These are phyloP conservation scores for Carterocephalus palaemon DNA, from an alignment of 2,888 invertebrate genomes.

Conservation along the genomic window DNA sequence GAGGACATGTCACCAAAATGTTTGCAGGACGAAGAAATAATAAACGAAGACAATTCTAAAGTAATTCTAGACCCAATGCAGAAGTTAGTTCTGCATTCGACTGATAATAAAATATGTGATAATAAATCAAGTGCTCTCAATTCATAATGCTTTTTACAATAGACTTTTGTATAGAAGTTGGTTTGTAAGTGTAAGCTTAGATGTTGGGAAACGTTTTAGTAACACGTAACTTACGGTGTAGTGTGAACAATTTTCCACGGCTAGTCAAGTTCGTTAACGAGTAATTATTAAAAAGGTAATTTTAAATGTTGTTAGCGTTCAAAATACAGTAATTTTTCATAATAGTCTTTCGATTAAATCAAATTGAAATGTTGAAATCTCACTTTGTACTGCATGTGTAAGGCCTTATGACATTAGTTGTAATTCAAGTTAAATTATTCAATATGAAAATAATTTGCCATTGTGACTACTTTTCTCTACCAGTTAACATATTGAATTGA, in stretches of 20 bases:
- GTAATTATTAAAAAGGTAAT: conserved; percentile 16
- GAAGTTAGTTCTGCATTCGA: conserved; percentile 74
- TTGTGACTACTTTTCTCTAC: no score
- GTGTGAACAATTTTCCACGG: conserved; percentile 24
- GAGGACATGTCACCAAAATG: conserved; percentile 28
- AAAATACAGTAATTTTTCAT: conserved; percentile 12
- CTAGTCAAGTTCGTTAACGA: conserved; percentile 34
- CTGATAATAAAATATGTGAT: conserved; percentile 78
- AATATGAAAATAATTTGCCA: no score
- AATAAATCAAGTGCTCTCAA: conserved; percentile 73
- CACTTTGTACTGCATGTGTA: conserved; percentile 9
- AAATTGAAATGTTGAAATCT: conserved; percentile 21
- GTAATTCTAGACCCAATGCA: conserved; percentile 76
- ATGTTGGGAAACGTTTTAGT: conserved; percentile 34
- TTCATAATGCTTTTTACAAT: conserved; percentile 63
- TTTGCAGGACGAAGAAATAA: conserved; percentile 29
- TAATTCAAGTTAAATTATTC: no score
- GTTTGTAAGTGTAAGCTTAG: conserved; percentile 50
- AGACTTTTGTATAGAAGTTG: conserved; percentile 53
- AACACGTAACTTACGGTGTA: conserved; percentile 27
- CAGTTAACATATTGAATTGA: no score
- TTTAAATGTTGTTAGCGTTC: conserved; percentile 15
- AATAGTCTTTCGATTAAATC: conserved; percentile 10
- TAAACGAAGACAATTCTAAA: conserved; percentile 63
- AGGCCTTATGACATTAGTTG: no score